Percentiles rank a stretch among this genome's conserved stretches.
Conservation (phyloP, 2,113 vertebrate genomes). For the Excalfactoria chinensis region DNA sequence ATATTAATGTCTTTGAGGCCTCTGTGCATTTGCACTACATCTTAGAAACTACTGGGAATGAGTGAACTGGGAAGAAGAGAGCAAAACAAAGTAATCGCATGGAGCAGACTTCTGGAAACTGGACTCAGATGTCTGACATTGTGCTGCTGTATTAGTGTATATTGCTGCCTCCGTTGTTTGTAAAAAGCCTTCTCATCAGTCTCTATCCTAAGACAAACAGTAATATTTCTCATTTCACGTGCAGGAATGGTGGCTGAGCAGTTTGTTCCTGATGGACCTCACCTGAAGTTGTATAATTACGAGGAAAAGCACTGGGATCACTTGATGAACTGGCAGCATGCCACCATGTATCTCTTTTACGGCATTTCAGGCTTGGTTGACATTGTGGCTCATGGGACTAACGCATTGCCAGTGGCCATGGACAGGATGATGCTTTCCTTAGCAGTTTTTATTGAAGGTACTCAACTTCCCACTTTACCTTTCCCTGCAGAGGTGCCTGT, state of each 20-base stretch:
- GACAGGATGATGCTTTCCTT: conserved; percentile 87
- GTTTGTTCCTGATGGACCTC: conserved; percentile 83
- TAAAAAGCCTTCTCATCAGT: background rate
- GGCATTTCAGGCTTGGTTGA: conserved; percentile 83
- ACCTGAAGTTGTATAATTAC: conserved; percentile 85
- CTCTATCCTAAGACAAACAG: background rate
- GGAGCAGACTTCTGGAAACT: background rate
- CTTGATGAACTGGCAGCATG: conserved; percentile 92
- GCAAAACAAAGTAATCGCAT: background rate
- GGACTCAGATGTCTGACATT: background rate
- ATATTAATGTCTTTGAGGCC: background rate
- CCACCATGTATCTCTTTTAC: conserved; percentile 96
- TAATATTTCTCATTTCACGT: background rate
- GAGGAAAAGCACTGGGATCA: conserved; percentile 85
- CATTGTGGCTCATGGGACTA: conserved; percentile 83
- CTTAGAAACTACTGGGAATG: background rate
- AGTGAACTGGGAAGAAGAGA: background rate
- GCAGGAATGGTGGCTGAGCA: conserved; percentile 92
- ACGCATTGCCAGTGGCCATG: conserved; percentile 80
- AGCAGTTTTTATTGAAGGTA: conserved; percentile 93
- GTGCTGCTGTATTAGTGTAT: rapidly evolving
- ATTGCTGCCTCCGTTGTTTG: background rate
- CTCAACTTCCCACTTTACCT: background rate
- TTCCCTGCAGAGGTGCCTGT: rapidly evolving
- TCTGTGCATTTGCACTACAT: background rate